A percentile compares a stretch with the other conserved stretches of the same genome.
Evolutionary conservation across 2,797 vertebrate genomes (phyloP).

Genomic region (Dromococcyx pavoninus): DNA sequence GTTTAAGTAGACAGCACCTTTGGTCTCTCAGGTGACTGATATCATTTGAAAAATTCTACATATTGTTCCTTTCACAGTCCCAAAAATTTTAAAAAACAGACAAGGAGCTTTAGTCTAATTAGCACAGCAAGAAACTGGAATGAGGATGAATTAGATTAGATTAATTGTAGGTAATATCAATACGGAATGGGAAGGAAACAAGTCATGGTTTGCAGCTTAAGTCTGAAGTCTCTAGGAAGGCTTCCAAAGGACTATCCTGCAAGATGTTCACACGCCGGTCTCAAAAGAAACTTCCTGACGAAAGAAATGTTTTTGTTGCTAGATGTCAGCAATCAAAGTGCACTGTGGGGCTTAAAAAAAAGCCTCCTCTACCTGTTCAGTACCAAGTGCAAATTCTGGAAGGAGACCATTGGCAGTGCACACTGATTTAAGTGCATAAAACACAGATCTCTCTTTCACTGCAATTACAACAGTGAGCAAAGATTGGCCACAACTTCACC

Average conservation of each 20-base stretch:
- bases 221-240: background rate
- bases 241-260: background rate
- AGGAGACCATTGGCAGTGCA: rapidly evolving
- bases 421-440: rapidly evolving
- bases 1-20: background rate
- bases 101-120: background rate
- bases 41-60: background rate
- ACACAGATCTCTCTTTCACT: background rate
- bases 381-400: background rate
- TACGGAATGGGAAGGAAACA: background rate
- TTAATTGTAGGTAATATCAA: background rate
- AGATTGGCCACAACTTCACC: background rate
- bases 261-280: background rate
- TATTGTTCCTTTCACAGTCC: background rate
- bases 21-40: background rate
- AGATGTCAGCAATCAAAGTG: background rate
- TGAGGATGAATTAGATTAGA: background rate
- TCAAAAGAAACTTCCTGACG: background rate
- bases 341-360: background rate
- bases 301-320: background rate
- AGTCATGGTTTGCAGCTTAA: background rate
- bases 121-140: background rate
- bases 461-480: background rate
- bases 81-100: background rate
- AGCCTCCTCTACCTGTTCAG: background rate